These are phyloP conservation scores for Poecilia latipinna DNA, from an alignment of 2,113 vertebrate species.

Conservation along the genomic window DNA sequence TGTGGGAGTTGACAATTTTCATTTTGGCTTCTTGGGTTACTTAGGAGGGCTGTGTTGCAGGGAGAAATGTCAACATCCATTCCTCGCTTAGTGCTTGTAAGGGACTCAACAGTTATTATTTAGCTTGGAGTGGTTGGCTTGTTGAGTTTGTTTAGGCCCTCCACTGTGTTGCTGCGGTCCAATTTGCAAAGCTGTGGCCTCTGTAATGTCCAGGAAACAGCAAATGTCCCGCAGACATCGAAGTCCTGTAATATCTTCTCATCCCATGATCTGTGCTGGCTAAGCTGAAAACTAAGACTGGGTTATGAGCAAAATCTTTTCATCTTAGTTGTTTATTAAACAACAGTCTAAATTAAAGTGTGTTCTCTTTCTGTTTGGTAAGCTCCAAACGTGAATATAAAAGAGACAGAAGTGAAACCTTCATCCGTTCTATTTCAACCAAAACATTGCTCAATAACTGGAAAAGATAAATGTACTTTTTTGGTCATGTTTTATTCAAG, in stretches of 20 bases:
- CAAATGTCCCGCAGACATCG: not conserved
- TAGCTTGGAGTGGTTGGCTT: slow-evolving; percentile 43
- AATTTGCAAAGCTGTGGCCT: slow-evolving; percentile 33
- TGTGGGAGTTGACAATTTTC: slow-evolving; percentile 51
- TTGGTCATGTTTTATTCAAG: too few species aligned
- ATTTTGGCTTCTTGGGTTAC: slow-evolving; percentile 53
- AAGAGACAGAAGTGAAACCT: not conserved
- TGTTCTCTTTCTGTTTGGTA: not conserved
- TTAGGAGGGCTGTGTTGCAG: slow-evolving; percentile 24
- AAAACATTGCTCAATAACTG: not conserved
- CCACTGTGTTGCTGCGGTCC: slow-evolving; percentile 37
- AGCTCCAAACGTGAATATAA: not conserved
- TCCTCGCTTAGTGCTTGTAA: slow-evolving; percentile 43
- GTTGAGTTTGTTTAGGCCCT: slow-evolving; percentile 55
- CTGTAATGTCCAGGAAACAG: slow-evolving; percentile 17
- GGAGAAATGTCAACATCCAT: slow-evolving; percentile 51
- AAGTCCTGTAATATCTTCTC: not conserved
- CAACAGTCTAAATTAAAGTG: not conserved
- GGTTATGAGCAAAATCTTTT: slow-evolving; percentile 3
- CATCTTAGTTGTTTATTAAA: not conserved
- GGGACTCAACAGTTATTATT: slow-evolving; percentile 52
- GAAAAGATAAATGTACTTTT: not conserved
- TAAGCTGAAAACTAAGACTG: slow-evolving; percentile 8
- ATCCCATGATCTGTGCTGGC: not conserved
- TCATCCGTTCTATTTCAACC: not conserved